A percentile compares a stretch with the other conserved stretches of the same genome.
These are phyloP conservation scores for Thamnaconus septentrionalis DNA, from an alignment of 2,113 vertebrate genomes.

Conservation along the genomic window DNA sequence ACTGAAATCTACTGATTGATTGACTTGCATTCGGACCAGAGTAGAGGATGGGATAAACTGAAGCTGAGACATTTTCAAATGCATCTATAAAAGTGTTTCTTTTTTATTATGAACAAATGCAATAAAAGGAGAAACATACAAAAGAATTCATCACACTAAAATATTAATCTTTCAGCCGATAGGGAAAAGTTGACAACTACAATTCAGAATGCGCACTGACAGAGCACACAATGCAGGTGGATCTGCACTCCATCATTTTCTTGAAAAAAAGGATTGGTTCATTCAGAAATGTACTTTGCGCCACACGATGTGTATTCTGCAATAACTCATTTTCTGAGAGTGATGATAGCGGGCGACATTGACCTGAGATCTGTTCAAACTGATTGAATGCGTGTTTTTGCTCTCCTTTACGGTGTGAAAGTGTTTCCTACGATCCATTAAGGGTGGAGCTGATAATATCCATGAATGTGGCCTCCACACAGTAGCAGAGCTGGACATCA, in stretches of 20 bases:
- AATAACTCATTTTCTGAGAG: no score
- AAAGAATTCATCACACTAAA: conserved; percentile 29
- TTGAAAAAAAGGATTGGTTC: no score
- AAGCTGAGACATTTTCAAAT: no score
- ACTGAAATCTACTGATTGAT: no score
- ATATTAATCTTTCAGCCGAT: conserved; percentile 9
- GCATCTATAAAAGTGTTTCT: conserved; percentile 18
- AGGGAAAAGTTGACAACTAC: conserved; percentile 2
- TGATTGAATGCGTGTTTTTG: background rate
- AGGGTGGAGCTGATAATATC: conserved; percentile 93
- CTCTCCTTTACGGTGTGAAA: background rate
- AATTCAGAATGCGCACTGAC: no score
- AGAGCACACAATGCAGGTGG: no score
- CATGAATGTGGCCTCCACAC: conserved; percentile 91
- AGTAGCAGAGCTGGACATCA: conserved; percentile 92
- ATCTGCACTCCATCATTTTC: no score
- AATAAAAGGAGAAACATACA: conserved; percentile 24
- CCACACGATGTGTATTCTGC: no score
- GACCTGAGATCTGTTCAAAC: no score
- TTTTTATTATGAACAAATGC: background rate
- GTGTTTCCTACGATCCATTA: conserved; percentile 61
- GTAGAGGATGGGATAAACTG: conserved; percentile 14
- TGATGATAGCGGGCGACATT: no score
- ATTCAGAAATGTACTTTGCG: no score
- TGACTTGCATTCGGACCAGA: background rate